Evolutionary conservation across 2,888 invertebrate species (phyloP), one percentile per base, ranked within the genome.

Genomic region (Netelia inedita): DNA sequence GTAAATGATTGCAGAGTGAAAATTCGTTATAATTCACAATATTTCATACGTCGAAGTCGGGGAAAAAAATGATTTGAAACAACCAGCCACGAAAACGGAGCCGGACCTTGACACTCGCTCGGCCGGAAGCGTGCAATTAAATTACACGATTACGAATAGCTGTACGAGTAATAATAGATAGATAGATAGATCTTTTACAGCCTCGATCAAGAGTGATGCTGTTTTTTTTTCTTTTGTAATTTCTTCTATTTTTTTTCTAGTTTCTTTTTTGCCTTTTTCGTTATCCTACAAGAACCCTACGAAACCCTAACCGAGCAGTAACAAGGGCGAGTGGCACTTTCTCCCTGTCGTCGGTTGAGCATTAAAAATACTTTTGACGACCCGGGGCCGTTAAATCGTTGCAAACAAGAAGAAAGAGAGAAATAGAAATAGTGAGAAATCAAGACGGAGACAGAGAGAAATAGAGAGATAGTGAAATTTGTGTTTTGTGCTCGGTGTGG

Each of bases 301-400:
- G 72, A 85, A 85, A 87, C 78, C 88, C 88, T 90, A 86, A 88
- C 85, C 86, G 87, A 87, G 76, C 79, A 82, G 85, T 82, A 46
- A 86, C 85, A 85, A 86, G 83, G 82, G 80, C 83, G 87, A 87
- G 87, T 73, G 86, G 88, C 90, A 89, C 87, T 90, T 87, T 86
- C 88, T 85, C 82, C 76, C 85, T 87, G 88, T 89, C 88, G 87
- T 87, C 86, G 86, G 84, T 85, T 85, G 85, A 61, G 79, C 82
- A 85, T 84, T 88, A 80, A 86, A 87, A 87, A 81, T 84, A 81
- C 66, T 80, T 66, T 63, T 81, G 35, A 74, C 71, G 71, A 72
- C 68, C 57, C 75, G 59, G 21, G 23, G 28, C 72, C 72, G 50
- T 69, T 83, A 35, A 71, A 79, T 79, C 69, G 79, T 69, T 65